Evolutionary conservation across 92 coral and sea anemone genomes (phyloP), one percentile per base, ranked within the genome.

Genomic region (Isaurus tuberculatus): DNA sequence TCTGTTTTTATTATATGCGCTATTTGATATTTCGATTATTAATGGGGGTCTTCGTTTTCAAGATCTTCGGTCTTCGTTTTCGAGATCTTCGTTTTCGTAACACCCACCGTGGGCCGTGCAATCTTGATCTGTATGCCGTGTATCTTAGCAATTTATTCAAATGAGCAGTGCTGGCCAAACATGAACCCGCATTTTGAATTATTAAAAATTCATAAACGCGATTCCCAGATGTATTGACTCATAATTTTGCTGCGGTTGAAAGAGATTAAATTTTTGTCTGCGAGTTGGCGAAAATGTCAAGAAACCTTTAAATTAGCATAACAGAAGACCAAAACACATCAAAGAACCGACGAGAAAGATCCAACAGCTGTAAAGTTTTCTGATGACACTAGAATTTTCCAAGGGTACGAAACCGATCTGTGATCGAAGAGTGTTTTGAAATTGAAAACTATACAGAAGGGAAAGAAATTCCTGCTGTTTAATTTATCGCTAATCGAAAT

Each of bases 81-180:
- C n/a, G n/a, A n/a, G n/a, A n/a, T n/a, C n/a, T n/a, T n/a, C n/a
- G n/a, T n/a, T n/a, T n/a, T n/a, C n/a, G n/a, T n/a, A n/a, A n/a
- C n/a, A n/a, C n/a, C n/a, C n/a, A n/a, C n/a, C n/a, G n/a, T n/a
- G n/a, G n/a, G 9, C 11, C 46, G 6, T 0, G 46, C 46, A 40
- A 4, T 55, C 27, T 63, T 63, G 9, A 25, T 60, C 30, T n/a
- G 28, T 31, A 58, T 58, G 48, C 33, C 13, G 20, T 60, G 82
- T 77, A 33, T 77, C 82, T 77, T 77, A 77, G 82, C 82, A 77
- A 57, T 57, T 43, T 36, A 77, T 77, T 77, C 82, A 77, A 77
- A 77, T 77, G 82, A 77, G 55, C 70, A 25, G 36, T 49, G 82
- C 58, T 32, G 23, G 9, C 49, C 69, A 77, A 77, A 77, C 58